These are phyloP conservation scores for Bungarus multicinctus DNA, from an alignment of 2,113 vertebrate genomes.

Conservation along the genomic window DNA sequence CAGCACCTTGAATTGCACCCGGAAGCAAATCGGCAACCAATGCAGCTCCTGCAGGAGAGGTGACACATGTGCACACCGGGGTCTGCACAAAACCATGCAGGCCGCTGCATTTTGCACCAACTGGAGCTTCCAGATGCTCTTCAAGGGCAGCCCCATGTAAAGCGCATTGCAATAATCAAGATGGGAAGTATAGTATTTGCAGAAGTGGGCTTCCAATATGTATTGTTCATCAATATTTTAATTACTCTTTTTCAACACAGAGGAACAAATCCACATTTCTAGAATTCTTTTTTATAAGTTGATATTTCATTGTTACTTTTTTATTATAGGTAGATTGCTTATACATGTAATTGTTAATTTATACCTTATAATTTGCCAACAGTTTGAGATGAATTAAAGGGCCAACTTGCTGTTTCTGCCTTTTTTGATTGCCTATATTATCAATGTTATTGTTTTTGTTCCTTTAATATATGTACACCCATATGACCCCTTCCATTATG, in stretches of 20 bases:
- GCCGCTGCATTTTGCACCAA: too few species aligned
- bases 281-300: background rate
- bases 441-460: background rate
- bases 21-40: too few species aligned
- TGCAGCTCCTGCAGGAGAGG: too few species aligned
- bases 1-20: too few species aligned
- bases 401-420: background rate
- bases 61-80: too few species aligned
- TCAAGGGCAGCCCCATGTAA: too few species aligned
- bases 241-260: background rate
- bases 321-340: background rate
- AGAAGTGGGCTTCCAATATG: background rate
- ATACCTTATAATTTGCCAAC: background rate
- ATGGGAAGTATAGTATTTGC: background rate
- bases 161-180: too few species aligned
- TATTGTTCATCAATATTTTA: background rate
- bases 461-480: background rate
- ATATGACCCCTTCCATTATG: background rate
- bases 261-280: background rate
- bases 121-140: too few species aligned
- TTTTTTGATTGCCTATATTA: background rate
- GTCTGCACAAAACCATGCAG: too few species aligned
- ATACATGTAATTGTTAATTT: background rate
- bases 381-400: background rate
- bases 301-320: background rate